Conservation (phyloP, 2,113 vertebrate genomes). For the Diglossa brunneiventris region DNA sequence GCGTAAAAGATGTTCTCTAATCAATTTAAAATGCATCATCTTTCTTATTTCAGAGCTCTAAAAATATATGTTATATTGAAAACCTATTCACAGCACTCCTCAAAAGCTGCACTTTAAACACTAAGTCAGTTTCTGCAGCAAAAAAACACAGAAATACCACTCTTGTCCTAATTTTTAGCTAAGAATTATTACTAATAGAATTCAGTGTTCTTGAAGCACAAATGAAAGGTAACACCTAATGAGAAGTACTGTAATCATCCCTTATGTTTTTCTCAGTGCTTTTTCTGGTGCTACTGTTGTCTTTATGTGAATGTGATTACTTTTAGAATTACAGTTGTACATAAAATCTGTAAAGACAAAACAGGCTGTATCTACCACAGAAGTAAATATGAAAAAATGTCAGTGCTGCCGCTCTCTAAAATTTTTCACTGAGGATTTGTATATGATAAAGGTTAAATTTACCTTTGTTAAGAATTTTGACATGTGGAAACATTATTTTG, state of each 20-base stretch:
- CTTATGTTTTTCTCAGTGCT: background rate
- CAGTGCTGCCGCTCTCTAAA: background rate
- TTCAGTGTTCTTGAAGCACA: background rate
- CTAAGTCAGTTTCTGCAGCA: background rate
- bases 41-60: slow-evolving; percentile 23
- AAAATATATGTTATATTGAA: slow-evolving; percentile 26
- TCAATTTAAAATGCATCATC: slow-evolving; percentile 35
- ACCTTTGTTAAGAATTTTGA: background rate
- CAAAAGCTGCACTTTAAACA: background rate
- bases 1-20: slow-evolving; percentile 35
- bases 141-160: background rate
- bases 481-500: background rate
- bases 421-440: background rate
- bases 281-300: background rate
- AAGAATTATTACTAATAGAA: background rate
- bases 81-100: background rate
- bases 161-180: background rate
- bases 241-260: background rate
- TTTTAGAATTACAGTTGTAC: background rate
- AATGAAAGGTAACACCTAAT: background rate
- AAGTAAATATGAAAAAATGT: background rate
- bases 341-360: background rate
- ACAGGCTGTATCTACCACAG: rapidly evolving
- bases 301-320: background rate
- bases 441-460: background rate